Conservation (phyloP, 2,797 vertebrate species). For the Rhynchonycteris naso region DNA sequence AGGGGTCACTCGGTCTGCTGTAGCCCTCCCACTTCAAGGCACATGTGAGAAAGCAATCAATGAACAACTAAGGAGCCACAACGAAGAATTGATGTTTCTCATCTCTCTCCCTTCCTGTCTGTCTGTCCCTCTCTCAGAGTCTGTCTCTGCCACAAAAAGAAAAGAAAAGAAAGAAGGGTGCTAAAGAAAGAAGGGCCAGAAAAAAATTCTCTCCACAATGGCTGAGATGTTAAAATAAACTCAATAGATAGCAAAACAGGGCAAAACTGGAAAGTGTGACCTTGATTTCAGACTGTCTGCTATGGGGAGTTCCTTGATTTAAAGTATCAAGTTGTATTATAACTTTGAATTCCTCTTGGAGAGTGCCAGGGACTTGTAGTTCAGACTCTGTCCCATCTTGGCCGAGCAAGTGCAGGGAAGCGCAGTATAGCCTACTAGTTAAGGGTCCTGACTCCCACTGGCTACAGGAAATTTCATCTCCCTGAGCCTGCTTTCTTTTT, state of each 20-base stretch:
- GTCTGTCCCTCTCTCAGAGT: too few relatives aligned
- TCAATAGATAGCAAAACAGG: neutral
- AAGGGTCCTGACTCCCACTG: neutral
- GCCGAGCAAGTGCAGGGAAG: neutral
- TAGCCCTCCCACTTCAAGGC: too few relatives aligned
- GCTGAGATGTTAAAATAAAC: neutral
- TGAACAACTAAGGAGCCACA: too few relatives aligned
- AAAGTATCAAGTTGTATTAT: conserved; percentile 55
- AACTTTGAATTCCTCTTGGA: conserved; percentile 52
- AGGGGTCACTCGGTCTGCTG: too few relatives aligned
- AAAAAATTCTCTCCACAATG: neutral
- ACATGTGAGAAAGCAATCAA: too few relatives aligned
- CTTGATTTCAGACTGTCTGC: conserved; percentile 20
- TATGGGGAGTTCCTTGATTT: conserved; percentile 36
- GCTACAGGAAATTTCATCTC: neutral
- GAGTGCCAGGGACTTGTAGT: conserved; percentile 12
- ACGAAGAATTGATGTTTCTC: too few relatives aligned
- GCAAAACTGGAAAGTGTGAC: conserved; percentile 4
- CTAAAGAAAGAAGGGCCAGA: neutral
- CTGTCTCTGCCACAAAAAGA: too few relatives aligned
- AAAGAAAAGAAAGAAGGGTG: neutral
- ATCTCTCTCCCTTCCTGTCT: too few relatives aligned
- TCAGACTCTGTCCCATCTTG: neutral
- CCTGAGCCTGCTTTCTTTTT: neutral
- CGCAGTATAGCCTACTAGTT: neutral